These are phyloP conservation scores for Phaetusa simplex DNA, from an alignment of 2,113 vertebrate genomes.

Conservation along the genomic window DNA sequence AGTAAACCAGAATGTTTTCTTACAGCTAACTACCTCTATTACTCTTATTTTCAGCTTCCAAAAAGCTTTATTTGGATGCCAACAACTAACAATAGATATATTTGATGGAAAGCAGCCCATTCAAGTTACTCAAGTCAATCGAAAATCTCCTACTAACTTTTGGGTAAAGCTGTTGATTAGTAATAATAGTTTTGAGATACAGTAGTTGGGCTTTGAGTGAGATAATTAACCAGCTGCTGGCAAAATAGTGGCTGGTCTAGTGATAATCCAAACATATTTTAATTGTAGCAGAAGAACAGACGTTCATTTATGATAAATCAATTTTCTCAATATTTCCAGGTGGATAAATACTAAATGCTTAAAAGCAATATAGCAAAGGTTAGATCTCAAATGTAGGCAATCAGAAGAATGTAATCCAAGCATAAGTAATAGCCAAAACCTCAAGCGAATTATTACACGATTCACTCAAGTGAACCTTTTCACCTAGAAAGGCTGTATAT, in stretches of 20 bases:
- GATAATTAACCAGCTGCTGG: neutral
- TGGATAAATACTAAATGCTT: neutral
- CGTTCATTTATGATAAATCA: neutral
- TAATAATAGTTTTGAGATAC: neutral
- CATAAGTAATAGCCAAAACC: neutral
- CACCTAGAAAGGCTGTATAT: neutral
- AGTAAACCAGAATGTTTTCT: neutral
- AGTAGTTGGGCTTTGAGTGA: neutral
- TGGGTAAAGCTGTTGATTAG: neutral
- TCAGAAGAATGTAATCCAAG: neutral
- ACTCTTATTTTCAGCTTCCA: neutral
- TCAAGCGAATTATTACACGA: neutral
- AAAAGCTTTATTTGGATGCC: neutral
- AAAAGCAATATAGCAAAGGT: neutral
- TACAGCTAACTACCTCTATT: neutral
- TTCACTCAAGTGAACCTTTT: neutral
- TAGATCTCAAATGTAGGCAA: neutral
- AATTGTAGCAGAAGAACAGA: neutral
- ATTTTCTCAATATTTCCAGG: neutral
- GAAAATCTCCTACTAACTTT: neutral
- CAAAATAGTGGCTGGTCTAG: neutral
- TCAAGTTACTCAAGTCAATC: neutral
- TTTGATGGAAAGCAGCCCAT: neutral
- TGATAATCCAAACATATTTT: neutral
- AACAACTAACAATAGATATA: neutral